A percentile compares a stretch with the other conserved stretches of the same genome.
These are phyloP conservation scores for Scaeva pyrastri DNA, from an alignment of 2,888 invertebrate species.

Conservation along the genomic window DNA sequence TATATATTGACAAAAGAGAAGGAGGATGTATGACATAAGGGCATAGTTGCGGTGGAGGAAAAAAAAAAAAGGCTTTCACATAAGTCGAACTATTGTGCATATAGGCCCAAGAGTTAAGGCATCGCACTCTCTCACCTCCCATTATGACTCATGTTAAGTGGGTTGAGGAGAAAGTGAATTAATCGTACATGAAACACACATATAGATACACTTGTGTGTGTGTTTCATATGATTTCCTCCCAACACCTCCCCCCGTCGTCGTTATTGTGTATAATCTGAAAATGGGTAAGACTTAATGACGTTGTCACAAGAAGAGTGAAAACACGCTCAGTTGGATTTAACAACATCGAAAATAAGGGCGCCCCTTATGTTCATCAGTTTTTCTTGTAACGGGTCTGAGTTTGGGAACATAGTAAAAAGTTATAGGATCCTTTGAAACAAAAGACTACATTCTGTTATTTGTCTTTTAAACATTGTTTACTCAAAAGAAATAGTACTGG, in stretches of 20 bases:
- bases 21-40: background rate
- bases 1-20: no score
- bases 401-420: no score
- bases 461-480: no score
- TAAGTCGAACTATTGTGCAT: constrained; percentile 49
- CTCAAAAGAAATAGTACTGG: background rate
- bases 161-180: constrained; percentile 39
- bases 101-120: constrained; percentile 28
- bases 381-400: no score
- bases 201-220: constrained; percentile 4
- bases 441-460: no score
- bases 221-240: background rate
- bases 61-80: constrained; percentile 16
- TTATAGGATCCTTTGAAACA: no score
- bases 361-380: background rate
- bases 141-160: constrained; percentile 33
- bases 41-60: background rate
- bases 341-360: background rate
- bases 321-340: background rate
- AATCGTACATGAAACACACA: background rate
- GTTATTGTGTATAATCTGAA: constrained; percentile 52
- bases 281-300: constrained; percentile 55
- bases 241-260: background rate
- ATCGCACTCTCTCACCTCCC: constrained; percentile 6
- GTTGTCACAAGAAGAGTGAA: constrained; percentile 36